A percentile compares a stretch with the other conserved stretches of the same genome.
These are phyloP conservation scores for Aptenodytes forsteri DNA, from an alignment of 2,113 vertebrate species.

Conservation along the genomic window DNA sequence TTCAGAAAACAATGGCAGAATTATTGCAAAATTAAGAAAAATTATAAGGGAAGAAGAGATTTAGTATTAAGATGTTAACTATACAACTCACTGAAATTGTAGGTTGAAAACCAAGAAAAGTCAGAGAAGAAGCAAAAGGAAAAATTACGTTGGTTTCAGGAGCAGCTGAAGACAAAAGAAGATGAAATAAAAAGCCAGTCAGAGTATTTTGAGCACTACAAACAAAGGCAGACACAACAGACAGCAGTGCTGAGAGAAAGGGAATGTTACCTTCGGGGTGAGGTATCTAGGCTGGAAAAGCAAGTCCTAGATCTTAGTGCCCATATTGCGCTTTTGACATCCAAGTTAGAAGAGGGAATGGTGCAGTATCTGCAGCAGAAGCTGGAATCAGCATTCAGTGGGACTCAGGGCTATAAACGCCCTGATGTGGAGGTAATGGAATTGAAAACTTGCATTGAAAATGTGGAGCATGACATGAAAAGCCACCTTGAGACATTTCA, in stretches of 20 bases:
- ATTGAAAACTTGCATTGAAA: background rate
- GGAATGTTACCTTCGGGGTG: conserved; percentile 72
- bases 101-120: conserved; percentile 79
- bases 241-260: conserved; percentile 68
- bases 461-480: conserved; percentile 54
- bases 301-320: conserved; percentile 74
- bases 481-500: conserved; percentile 40
- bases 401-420: background rate
- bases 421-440: background rate
- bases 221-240: conserved; percentile 78
- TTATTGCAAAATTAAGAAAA: background rate
- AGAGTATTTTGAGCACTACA: conserved; percentile 83
- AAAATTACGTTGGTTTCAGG: conserved; percentile 74
- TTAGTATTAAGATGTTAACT: background rate
- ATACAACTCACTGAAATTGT: background rate
- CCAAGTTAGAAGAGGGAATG: background rate
- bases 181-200: conserved; percentile 81
- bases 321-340: conserved; percentile 44
- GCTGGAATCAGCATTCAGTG: background rate
- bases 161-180: conserved; percentile 79
- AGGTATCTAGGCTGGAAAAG: conserved; percentile 77
- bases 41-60: background rate
- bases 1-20: background rate
- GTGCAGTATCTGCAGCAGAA: background rate
- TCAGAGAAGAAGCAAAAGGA: conserved; percentile 72